Evolutionary conservation across 2,888 invertebrate genomes (phyloP).

Genomic region (Hipparchia sbordonii): DNA sequence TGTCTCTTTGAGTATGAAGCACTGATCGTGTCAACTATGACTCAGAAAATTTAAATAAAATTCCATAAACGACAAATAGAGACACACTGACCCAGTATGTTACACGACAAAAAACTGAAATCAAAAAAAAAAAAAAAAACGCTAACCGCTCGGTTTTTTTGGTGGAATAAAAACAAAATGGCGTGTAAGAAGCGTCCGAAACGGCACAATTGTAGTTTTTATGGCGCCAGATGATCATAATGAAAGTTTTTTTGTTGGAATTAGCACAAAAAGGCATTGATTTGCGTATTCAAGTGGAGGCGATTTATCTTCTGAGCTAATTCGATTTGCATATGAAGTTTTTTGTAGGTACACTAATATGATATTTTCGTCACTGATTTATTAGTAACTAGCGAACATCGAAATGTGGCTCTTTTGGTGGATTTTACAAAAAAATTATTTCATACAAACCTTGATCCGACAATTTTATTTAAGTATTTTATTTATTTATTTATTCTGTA

Average conservation of each 20-base stretch:
- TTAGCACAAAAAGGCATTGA: conserved; percentile 42
- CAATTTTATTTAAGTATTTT: neutral
- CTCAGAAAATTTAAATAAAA: conserved; percentile 29
- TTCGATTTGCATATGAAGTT: conserved; percentile 5
- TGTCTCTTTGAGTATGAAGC: conserved; percentile 9
- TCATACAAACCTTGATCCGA: neutral
- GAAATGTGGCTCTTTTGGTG: no score
- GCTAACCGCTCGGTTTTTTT: conserved; percentile 53
- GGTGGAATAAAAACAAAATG: conserved; percentile 59
- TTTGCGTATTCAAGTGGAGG: conserved; percentile 45
- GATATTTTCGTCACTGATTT: neutral
- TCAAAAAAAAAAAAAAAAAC: conserved; percentile 45
- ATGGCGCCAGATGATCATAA: conserved; percentile 49
- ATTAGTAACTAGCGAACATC: neutral
- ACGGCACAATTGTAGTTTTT: conserved; percentile 53
- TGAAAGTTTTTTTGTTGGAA: conserved; percentile 53
- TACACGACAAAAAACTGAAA: conserved; percentile 48
- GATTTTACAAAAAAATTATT: no score
- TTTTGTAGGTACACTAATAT: neutral
- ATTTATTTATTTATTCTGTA: no score
- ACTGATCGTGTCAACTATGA: conserved; percentile 19
- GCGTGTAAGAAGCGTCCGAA: conserved; percentile 49
- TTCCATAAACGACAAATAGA: conserved; percentile 55
- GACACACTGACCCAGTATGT: conserved; percentile 70
- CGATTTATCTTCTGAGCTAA: neutral